A percentile compares a stretch with the other conserved stretches of the same genome.
Conservation (phyloP, 1,140 invertebrate species). For the Apolygus lucorum region DNA sequence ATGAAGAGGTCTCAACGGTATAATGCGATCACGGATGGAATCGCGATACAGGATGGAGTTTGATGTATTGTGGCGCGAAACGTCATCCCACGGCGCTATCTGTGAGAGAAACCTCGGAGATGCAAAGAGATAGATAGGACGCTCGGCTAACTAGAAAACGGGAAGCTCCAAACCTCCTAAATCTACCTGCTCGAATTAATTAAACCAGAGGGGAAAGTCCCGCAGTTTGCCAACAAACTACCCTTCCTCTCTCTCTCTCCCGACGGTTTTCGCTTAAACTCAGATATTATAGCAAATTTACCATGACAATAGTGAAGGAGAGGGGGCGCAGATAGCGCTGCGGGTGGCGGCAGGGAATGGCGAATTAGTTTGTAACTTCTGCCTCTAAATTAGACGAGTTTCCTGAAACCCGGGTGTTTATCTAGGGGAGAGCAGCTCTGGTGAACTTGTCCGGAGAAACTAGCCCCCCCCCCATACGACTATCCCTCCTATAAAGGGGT, state of each 20-base stretch:
- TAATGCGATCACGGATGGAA: no score
- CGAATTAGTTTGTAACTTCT: slow-evolving; percentile 22
- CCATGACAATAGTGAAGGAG: slow-evolving; percentile 21
- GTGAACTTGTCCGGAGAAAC: not conserved
- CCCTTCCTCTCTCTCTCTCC: not conserved
- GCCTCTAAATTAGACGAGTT: slow-evolving; percentile 22
- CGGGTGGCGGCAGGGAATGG: slow-evolving; percentile 3
- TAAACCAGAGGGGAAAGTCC: not conserved
- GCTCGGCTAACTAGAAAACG: not conserved
- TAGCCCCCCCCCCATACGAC: not conserved
- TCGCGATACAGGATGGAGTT: no score
- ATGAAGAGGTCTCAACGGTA: no score
- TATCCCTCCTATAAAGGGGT: not conserved
- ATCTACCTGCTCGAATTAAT: slow-evolving; percentile 17
- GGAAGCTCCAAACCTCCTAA: not conserved
- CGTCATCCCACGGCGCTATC: no score
- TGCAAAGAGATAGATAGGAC: no score
- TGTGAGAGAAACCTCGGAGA: not conserved
- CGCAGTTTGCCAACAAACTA: no score
- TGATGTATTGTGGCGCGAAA: no score
- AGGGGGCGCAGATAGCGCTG: not conserved
- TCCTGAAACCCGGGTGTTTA: slow-evolving; percentile 15
- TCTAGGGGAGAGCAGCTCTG: slow-evolving; percentile 11
- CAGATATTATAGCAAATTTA: slow-evolving; percentile 25
- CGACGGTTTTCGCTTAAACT: slow-evolving; percentile 6